A percentile compares a stretch with the other conserved stretches of the same genome.
Evolutionary conservation across 2,888 invertebrate species (phyloP).

Genomic region (Brachypterus glaber): DNA sequence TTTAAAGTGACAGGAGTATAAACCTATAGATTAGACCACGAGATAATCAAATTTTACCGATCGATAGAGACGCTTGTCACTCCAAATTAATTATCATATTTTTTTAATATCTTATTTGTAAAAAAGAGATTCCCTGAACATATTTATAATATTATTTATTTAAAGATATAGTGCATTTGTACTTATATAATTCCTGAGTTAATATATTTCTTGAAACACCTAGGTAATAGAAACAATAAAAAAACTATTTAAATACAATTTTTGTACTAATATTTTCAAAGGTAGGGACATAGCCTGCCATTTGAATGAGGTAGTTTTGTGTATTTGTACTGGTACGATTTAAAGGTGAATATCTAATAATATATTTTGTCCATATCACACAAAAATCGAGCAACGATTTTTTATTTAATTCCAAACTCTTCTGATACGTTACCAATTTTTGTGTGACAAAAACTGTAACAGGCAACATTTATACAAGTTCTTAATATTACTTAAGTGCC

Average conservation of each 20-base stretch:
- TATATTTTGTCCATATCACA: slow-evolving; percentile 14
- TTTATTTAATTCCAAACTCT: too few species aligned
- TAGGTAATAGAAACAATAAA: slow-evolving; percentile 29
- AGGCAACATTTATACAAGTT: slow-evolving; percentile 30
- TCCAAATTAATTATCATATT: slow-evolving; percentile 13
- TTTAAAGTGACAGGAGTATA: slow-evolving; percentile 12
- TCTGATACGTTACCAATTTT: too few species aligned
- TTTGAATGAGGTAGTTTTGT: slow-evolving; percentile 33
- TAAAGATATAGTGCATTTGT: slow-evolving; percentile 21
- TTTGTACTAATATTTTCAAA: slow-evolving; percentile 29
- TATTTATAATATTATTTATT: slow-evolving; percentile 15
- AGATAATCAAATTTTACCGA: too few species aligned
- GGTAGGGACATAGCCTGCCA: slow-evolving; percentile 18
- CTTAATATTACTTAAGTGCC: slow-evolving; percentile 31
- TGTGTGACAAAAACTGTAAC: slow-evolving; percentile 25
- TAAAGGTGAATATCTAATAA: slow-evolving; percentile 1
- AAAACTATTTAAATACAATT: slow-evolving; percentile 28
- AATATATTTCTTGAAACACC: slow-evolving; percentile 22
- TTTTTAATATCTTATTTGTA: slow-evolving; percentile 12
- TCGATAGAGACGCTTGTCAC: too few species aligned
- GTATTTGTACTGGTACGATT: slow-evolving; percentile 30
- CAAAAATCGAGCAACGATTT: too few species aligned
- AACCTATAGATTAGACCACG: too few species aligned
- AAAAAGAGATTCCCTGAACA: slow-evolving; percentile 30
- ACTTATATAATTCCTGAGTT: slow-evolving; percentile 29